Percentiles rank a stretch among this genome's conserved stretches.
Evolutionary conservation across 2,113 vertebrate species (phyloP).

Genomic region (Galemys pyrenaicus): DNA sequence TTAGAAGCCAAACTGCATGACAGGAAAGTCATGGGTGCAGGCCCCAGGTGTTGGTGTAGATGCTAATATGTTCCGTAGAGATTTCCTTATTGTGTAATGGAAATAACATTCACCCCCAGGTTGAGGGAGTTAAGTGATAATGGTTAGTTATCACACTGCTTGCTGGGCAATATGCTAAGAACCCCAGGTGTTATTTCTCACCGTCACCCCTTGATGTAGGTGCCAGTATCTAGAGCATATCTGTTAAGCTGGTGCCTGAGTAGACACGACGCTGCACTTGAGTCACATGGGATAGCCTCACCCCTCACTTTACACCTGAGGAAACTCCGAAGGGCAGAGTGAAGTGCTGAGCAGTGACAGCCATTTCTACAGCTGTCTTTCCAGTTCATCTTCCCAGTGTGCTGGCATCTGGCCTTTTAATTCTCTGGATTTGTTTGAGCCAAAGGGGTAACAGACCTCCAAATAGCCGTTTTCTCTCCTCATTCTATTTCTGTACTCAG

Average conservation of each 20-base stretch:
- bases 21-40: not conserved
- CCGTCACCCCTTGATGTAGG: not conserved
- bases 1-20: not conserved
- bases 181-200: not conserved
- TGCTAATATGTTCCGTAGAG: not conserved
- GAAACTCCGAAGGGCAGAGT: not conserved
- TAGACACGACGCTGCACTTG: not conserved
- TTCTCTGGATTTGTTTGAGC: not conserved
- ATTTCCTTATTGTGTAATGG: not conserved
- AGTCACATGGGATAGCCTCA: not conserved
- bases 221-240: not conserved
- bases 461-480: not conserved
- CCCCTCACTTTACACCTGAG: not conserved
- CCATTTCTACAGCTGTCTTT: not conserved
- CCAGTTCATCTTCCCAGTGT: not conserved
- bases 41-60: not conserved
- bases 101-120: not conserved
- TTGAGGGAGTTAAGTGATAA: not conserved
- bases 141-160: not conserved
- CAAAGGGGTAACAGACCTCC: not conserved
- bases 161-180: not conserved
- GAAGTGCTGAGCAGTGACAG: not conserved
- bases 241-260: not conserved
- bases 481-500: not conserved
- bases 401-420: not conserved